Percentiles rank a stretch among this genome's conserved stretches.
Evolutionary conservation across 2,888 invertebrate species (phyloP).

Genomic region (Ennomos erosarius): DNA sequence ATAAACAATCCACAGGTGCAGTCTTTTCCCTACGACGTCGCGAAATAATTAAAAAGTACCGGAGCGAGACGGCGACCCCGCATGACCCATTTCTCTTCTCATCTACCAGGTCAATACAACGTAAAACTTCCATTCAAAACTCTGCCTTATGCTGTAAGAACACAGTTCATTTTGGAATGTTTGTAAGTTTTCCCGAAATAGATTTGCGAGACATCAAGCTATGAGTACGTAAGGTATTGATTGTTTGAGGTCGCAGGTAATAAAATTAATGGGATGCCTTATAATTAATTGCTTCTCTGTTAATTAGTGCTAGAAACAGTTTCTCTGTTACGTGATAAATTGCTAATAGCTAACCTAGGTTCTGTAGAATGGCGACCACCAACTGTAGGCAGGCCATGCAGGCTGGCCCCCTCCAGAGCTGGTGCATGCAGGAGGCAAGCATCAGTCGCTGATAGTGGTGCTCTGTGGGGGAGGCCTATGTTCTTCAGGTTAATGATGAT

Average conservation of each 20-base stretch:
- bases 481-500: too few species aligned
- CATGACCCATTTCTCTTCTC: conserved; percentile 73
- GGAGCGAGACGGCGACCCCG: conserved; percentile 65
- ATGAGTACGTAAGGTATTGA: conserved; percentile 65
- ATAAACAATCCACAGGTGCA: conserved; percentile 49
- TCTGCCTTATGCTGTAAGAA: conserved; percentile 30
- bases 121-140: conserved; percentile 30
- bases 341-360: too few species aligned
- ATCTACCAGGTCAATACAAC: conserved; percentile 63
- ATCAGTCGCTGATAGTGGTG: too few species aligned
- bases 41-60: conserved; percentile 66
- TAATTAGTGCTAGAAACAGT: not conserved
- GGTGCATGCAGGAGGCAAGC: too few species aligned
- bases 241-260: conserved; percentile 53
- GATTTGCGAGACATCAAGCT: conserved; percentile 65
- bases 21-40: conserved; percentile 38
- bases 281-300: conserved; percentile 15
- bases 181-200: conserved; percentile 57
- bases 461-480: too few species aligned
- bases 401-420: too few species aligned
- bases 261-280: conserved; percentile 34
- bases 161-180: conserved; percentile 38
- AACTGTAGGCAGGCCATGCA: too few species aligned
- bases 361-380: too few species aligned
- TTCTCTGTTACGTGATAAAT: too few species aligned